phyloP scores from a whole-genome alignment of 2,113 vertebrate genomes.

The Camelus dromedarius region DNA sequence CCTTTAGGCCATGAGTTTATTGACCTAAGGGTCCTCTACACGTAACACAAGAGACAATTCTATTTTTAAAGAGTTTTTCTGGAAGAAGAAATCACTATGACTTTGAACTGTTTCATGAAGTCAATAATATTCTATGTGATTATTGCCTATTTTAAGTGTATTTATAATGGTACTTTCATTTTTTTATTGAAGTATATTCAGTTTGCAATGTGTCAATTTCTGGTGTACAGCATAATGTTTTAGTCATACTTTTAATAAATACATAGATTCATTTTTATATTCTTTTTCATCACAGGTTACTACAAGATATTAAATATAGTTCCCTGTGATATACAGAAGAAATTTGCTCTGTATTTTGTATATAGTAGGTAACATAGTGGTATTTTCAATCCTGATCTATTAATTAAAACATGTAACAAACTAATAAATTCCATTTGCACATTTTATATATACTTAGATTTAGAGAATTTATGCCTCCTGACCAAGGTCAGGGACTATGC shows the following conservation, averaged over 20 bases:
- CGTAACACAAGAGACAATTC: neutral
- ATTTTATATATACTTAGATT: neutral
- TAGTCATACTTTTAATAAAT: no score
- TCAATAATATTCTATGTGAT: neutral
- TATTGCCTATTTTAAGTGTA: slow-evolving; percentile 11
- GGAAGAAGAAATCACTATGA: neutral
- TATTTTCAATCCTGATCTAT: neutral
- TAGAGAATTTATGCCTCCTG: neutral
- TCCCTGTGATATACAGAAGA: no score
- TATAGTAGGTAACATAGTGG: neutral
- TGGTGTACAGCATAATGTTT: no score
- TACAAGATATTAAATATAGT: no score
- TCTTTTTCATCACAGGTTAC: no score
- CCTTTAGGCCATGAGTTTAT: neutral
- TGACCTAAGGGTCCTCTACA: neutral
- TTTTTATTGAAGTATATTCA: neutral
- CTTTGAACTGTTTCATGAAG: slow-evolving; percentile 13
- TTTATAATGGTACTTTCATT: neutral
- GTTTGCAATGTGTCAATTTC: no score
- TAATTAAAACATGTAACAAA: slow-evolving; percentile 34
- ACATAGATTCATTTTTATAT: no score
- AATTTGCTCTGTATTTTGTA: no score
- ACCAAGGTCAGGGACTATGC: neutral
- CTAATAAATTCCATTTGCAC: neutral
- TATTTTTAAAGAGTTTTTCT: slow-evolving; percentile 32